phyloP scores from a whole-genome alignment of 2,113 vertebrate genomes.

The Charina bottae region DNA sequence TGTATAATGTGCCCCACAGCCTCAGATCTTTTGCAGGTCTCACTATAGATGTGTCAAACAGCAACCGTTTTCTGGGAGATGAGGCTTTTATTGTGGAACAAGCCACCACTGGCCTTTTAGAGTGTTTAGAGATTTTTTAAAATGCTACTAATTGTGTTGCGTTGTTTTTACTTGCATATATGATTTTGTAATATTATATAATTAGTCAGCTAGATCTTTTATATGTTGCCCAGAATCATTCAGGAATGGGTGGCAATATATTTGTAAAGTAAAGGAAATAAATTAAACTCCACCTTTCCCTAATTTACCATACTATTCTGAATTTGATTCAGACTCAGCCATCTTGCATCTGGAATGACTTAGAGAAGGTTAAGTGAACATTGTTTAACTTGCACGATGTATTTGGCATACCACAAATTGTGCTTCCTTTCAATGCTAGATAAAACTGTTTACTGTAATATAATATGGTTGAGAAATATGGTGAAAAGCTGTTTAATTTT shows the following conservation, averaged over 20 bases:
- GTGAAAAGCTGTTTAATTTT: background rate
- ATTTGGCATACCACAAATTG: background rate
- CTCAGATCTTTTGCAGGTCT: background rate
- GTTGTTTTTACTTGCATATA: background rate
- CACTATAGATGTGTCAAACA: background rate
- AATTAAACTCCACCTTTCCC: background rate
- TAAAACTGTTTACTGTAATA: background rate
- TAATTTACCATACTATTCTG: background rate
- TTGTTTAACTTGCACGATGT: background rate
- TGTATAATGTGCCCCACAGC: background rate
- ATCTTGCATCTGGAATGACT: background rate
- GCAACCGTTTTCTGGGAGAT: background rate
- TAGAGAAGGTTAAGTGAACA: background rate
- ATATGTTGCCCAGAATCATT: background rate
- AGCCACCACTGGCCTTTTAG: background rate
- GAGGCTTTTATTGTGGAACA: background rate
- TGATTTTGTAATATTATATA: background rate
- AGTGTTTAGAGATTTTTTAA: background rate
- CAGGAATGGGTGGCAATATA: background rate
- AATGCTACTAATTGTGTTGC: background rate
- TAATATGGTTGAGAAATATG: background rate
- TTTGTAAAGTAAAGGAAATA: background rate
- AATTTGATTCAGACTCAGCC: background rate
- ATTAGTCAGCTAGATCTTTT: background rate
- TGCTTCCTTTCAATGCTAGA: background rate